phyloP scores from a whole-genome alignment of 2,113 vertebrate genomes.

The Eubucco bourcierii region DNA sequence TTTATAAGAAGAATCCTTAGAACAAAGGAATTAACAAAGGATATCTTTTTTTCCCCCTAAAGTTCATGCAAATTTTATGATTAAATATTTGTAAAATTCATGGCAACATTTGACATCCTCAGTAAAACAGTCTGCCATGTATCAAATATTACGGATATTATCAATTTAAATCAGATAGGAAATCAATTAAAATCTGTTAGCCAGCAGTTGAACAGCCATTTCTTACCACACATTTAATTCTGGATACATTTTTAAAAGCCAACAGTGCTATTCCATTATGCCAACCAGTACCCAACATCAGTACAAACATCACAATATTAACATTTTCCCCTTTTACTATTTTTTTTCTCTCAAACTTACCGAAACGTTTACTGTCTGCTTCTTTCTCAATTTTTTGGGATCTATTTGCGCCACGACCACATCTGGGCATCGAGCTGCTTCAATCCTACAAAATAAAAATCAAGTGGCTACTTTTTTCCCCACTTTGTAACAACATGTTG shows the following conservation, averaged over 20 bases:
- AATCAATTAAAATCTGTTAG: background rate
- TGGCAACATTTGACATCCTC: background rate
- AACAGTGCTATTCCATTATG: background rate
- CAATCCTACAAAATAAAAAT: conserved; percentile 78
- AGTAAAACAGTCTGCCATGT: background rate
- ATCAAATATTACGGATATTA: background rate
- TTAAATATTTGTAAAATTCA: background rate
- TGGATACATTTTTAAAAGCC: background rate
- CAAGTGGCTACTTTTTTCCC: background rate
- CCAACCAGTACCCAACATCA: background rate
- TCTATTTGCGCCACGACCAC: conserved; percentile 96
- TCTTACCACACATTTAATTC: background rate
- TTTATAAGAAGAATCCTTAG: conserved; percentile 30
- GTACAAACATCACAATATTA: background rate
- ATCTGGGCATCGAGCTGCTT: conserved; percentile 92
- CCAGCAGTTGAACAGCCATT: background rate
- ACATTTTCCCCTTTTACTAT: background rate
- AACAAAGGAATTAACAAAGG: background rate
- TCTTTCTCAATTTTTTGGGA: conserved; percentile 91
- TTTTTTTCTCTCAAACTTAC: conserved; percentile 76
- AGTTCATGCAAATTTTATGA: background rate
- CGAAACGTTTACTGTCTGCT: conserved; percentile 86
- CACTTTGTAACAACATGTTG: fast-evolving
- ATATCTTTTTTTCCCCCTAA: background rate
- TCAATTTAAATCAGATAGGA: background rate